Percentiles rank a stretch among this genome's conserved stretches.
Conservation (phyloP, 1,140 invertebrate genomes). For the Drosophila pseudoobscura region DNA sequence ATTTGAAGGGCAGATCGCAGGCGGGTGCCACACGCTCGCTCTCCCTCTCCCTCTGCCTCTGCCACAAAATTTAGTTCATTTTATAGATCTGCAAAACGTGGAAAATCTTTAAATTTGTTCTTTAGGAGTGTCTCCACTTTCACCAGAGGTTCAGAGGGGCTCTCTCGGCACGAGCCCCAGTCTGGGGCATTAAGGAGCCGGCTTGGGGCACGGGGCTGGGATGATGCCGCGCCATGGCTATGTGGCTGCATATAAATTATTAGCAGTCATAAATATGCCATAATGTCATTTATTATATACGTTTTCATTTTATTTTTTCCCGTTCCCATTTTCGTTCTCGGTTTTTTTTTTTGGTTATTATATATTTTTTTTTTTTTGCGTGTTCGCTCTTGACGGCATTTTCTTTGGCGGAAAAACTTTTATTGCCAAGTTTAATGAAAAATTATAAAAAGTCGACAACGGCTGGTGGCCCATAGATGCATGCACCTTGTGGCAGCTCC, state of each 20-base stretch:
- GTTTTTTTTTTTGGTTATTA: no score
- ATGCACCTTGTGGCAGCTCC: conserved; percentile 46
- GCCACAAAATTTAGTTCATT: conserved; percentile 25
- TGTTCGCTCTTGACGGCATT: conserved; percentile 12
- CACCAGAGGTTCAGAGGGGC: conserved; percentile 21
- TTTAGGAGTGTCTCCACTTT: not conserved
- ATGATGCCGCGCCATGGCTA: conserved; percentile 11
- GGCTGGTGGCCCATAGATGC: conserved; percentile 59
- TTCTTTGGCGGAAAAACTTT: conserved; percentile 68
- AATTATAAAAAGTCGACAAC: conserved; percentile 68
- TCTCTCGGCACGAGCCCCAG: conserved; percentile 4
- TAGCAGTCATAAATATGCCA: conserved; percentile 81
- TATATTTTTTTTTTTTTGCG: conserved; percentile 12
- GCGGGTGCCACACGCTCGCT: not conserved
- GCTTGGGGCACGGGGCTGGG: conserved; percentile 1
- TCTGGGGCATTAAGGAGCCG: conserved; percentile 5
- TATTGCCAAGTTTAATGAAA: conserved; percentile 82
- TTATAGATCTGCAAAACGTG: conserved; percentile 13
- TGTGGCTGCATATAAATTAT: conserved; percentile 80
- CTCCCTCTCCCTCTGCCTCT: no score
- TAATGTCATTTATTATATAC: conserved; percentile 82
- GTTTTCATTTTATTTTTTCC: conserved; percentile 59
- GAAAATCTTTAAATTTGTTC: conserved; percentile 43
- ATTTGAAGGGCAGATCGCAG: not conserved
- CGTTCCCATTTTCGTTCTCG: not conserved